Evolutionary conservation across 2,888 invertebrate species (phyloP), one percentile per base, ranked within the genome.

Genomic region (Julus scandinavius): DNA sequence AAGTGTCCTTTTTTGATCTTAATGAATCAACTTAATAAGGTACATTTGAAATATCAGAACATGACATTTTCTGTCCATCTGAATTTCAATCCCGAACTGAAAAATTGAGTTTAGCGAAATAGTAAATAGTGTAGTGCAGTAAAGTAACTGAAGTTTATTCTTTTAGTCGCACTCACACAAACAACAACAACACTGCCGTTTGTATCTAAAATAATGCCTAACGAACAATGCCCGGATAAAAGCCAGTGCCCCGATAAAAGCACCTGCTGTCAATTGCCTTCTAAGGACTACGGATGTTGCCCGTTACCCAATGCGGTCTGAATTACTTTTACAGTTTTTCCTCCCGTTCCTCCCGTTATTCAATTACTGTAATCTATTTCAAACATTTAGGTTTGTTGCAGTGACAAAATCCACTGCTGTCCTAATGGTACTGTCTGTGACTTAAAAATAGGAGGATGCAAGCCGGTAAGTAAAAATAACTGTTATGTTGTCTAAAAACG

Each of bases 371-470:
- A 5, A 63, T 20, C 63, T 63, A 5, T 50, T 50, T 13, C 13
- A 50, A 50, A 50, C 5, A 63, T 63, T 5, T 17, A 63, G 63
- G 63, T 63, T 20, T 63, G 63, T 63, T 63, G 63, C 63, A 63
- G 20, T 63, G 88, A 88, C 50, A 29, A 88, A 40, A 40, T 85
- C 15, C 88, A 88, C 40, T 88, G 88, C 38, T 88, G 88, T 63
- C 88, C 88, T 7, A 17, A 86, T 54, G 50, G 85, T 0, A 85
- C 88, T 41, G 58, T 85, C 6, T 88, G 88, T 13, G 88, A 88
- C 49, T 40, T 88, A 41, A 86, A 3, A 17, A 49, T 13, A 11
- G 41, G 50, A 54, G 85, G 85, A 49, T 88, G 88, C 40, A 45
- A 49, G 17, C 40, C 40, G 40, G 87, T 87, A 40, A 87, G 40